phyloP scores from a whole-genome alignment of 92 coral and sea anemone species.

The Epizoanthus rinbou region DNA sequence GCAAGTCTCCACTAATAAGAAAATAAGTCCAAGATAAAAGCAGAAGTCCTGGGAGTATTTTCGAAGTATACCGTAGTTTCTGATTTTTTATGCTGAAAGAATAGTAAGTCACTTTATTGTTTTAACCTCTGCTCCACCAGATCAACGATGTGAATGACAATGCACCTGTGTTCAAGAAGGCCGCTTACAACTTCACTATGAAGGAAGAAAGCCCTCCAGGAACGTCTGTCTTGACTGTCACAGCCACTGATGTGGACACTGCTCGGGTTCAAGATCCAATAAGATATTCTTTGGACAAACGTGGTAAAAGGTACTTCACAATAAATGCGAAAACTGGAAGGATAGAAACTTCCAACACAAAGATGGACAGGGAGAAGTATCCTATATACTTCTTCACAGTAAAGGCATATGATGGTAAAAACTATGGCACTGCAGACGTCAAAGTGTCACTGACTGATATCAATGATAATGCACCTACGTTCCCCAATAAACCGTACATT shows the following conservation, averaged over 20 bases:
- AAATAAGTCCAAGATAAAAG: too few relatives aligned
- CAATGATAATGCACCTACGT: constrained; percentile 79
- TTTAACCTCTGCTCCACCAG: constrained; percentile 42
- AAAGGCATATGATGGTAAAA: constrained; percentile 71
- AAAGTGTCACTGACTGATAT: constrained; percentile 65
- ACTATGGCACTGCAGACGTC: constrained; percentile 67
- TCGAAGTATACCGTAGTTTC: too few relatives aligned
- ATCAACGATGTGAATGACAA: constrained; percentile 80
- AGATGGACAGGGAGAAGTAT: constrained; percentile 67
- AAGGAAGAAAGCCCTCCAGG: constrained; percentile 64
- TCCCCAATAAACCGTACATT: constrained; percentile 78
- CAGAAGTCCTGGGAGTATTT: too few relatives aligned
- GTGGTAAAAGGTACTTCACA: constrained; percentile 57
- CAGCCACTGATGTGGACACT: constrained; percentile 82
- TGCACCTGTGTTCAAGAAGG: constrained; percentile 62
- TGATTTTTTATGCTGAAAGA: neutral
- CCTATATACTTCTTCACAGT: constrained; percentile 70
- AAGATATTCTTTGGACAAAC: constrained; percentile 57
- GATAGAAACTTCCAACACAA: constrained; percentile 68
- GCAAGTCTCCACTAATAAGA: too few relatives aligned
- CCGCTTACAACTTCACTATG: constrained; percentile 60
- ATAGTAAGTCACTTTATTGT: constrained; percentile 28
- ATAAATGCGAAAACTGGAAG: constrained; percentile 56
- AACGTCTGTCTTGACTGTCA: constrained; percentile 47
- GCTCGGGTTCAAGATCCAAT: neutral